Evolutionary conservation across 2,888 invertebrate species (phyloP), one percentile per base, ranked within the genome.

Genomic region (Mythimna loreyi): DNA sequence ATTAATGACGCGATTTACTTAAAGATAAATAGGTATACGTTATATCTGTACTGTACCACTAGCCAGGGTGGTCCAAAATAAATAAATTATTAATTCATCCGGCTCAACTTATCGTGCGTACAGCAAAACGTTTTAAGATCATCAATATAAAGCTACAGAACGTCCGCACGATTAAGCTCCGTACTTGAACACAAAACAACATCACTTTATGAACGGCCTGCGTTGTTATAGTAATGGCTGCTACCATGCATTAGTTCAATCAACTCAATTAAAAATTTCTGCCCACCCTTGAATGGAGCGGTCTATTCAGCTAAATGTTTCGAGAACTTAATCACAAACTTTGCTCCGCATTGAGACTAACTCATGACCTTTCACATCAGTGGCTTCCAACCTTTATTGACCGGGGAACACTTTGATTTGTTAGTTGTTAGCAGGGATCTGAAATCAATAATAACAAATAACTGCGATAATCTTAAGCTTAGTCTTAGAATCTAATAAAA

Each of bases 301-400:
- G 55, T 71, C 58, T 55, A 65, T 81, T 67, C 30, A 65, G 56
- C 28, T 62, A 58, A 77, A 77, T 73, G 73, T 77, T 77, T 69
- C 55, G 61, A 80, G 64, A 72, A 77, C 61, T 81, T 76, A 66
- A 67, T 76, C 67, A 28, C 58, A 71, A 81, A 79, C 61, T 82
- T 67, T 60, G 58, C 55, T 52, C 33, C 53, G 57, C 49, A 49
- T 68, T 67, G 45, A 66, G 62, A 60, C 64, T 58, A 56, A 63
- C 64, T 72, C 67, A 65, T 80, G 65, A 80, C 80, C 40, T 40
- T 40, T 40, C 40, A 19, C 16, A 19, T 40, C n/a, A 45, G 19
- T 45, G n/a, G 43, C 7, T 45, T n/a, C n/a, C 43, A 45, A 45
- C 43, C 6, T 45, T 45, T 45, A 45, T 45, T 45, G 43, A 40